Percentiles rank a stretch among this genome's conserved stretches.
phyloP scores from a whole-genome alignment of 1,140 invertebrate genomes.

The Hylaeus volcanicus region DNA sequence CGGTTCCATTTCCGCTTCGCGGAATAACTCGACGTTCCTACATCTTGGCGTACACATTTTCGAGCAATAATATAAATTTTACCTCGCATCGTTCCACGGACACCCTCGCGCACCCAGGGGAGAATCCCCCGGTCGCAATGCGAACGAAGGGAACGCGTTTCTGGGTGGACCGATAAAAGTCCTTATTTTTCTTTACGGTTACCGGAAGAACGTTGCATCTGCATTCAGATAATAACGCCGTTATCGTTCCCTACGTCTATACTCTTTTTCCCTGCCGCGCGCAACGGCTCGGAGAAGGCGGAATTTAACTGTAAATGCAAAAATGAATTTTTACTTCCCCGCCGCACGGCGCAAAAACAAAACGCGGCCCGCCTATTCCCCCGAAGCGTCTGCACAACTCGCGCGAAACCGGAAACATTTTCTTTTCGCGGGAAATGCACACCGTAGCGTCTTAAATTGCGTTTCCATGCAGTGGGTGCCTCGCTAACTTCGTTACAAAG shows the following conservation, averaged over 20 bases:
- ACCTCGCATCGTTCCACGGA: no score
- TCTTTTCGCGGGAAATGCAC: conserved; percentile 1
- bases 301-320: conserved; percentile 23
- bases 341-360: background rate
- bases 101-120: no score
- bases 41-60: no score
- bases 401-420: background rate
- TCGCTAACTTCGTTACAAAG: background rate
- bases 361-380: no score
- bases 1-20: no score
- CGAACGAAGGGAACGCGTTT: background rate
- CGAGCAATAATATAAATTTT: background rate
- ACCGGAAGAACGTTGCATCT: conserved; percentile 12
- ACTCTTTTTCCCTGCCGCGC: background rate
- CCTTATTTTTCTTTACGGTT: conserved; percentile 11
- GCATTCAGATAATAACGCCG: conserved; percentile 40
- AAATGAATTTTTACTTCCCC: conserved; percentile 27
- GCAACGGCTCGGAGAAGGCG: no score
- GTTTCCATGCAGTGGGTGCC: background rate
- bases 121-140: background rate
- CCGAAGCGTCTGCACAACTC: background rate
- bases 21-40: no score
- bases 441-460: conserved; percentile 9
- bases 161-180: conserved; percentile 10
- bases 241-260: conserved; percentile 31